phyloP scores from a whole-genome alignment of 1,140 invertebrate genomes.

The Elymnias hypermnestra region DNA sequence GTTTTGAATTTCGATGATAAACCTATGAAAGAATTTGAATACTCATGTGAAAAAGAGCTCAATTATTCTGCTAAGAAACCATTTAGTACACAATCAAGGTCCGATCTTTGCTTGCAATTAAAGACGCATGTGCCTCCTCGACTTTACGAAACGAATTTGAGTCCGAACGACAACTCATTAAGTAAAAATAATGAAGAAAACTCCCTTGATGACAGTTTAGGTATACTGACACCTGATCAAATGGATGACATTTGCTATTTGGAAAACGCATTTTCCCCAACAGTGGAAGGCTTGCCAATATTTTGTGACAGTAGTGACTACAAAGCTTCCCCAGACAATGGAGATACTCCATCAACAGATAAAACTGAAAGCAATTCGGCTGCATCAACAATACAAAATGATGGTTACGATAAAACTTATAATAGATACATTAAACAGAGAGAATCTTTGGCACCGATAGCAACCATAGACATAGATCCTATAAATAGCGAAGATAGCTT shows the following conservation, averaged over 20 bases:
- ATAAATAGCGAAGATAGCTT: conserved; percentile 30
- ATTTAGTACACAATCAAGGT: conserved; percentile 59
- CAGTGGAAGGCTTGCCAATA: conserved; percentile 69
- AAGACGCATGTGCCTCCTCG: conserved; percentile 55
- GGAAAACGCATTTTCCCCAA: conserved; percentile 78
- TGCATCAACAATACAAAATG: conserved; percentile 69
- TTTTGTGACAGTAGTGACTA: conserved; percentile 61
- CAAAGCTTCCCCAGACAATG: conserved; percentile 63
- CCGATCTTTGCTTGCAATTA: conserved; percentile 62
- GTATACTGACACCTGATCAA: conserved; percentile 90
- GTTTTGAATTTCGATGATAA: conserved; percentile 66
- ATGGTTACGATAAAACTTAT: conserved; percentile 49
- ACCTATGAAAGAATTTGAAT: conserved; percentile 68
- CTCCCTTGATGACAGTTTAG: conserved; percentile 88
- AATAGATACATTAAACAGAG: conserved; percentile 29
- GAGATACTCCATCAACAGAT: conserved; percentile 72
- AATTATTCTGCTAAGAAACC: conserved; percentile 45
- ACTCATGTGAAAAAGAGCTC: conserved; percentile 64
- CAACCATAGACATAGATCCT: conserved; percentile 42
- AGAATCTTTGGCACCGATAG: conserved; percentile 40
- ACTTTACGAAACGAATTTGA: conserved; percentile 54
- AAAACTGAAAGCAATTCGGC: conserved; percentile 71
- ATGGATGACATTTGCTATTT: conserved; percentile 85
- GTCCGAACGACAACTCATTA: conserved; percentile 67
- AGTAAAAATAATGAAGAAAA: conserved; percentile 82